Percentiles rank a stretch among this genome's conserved stretches.
phyloP scores from a whole-genome alignment of 2,888 invertebrate species.

The Ethmia dodecea region DNA sequence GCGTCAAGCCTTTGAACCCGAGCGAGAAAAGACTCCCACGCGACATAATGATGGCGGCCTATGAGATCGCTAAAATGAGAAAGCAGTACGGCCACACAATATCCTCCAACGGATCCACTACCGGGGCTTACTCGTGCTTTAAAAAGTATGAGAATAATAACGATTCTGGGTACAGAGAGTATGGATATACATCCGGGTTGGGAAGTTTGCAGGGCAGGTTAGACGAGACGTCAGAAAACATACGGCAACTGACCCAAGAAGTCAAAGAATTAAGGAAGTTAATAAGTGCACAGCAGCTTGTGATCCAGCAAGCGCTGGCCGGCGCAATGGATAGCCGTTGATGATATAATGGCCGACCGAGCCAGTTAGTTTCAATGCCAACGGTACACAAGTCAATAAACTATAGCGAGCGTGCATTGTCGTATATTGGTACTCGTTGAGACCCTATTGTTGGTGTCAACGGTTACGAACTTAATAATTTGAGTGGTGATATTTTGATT shows the following conservation, averaged over 20 bases:
- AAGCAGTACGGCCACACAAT: constrained; percentile 84
- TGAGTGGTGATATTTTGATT: constrained; percentile 47
- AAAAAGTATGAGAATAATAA: constrained; percentile 82
- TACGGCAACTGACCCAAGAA: constrained; percentile 82
- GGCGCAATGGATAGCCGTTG: constrained; percentile 62
- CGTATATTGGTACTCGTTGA: constrained; percentile 40
- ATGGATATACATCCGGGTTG: constrained; percentile 75
- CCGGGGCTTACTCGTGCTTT: constrained; percentile 80
- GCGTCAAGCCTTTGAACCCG: constrained; percentile 90
- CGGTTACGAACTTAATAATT: constrained; percentile 50
- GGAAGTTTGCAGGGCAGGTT: constrained; percentile 80
- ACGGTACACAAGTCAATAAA: constrained; percentile 69
- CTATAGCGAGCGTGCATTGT: constrained; percentile 50
- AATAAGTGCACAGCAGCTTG: constrained; percentile 70
- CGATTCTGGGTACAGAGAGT: constrained; percentile 68
- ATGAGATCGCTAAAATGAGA: constrained; percentile 80
- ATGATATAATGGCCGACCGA: constrained; percentile 60
- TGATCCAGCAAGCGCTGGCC: constrained; percentile 67
- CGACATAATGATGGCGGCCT: constrained; percentile 88
- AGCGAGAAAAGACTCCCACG: constrained; percentile 88
- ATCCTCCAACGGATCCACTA: constrained; percentile 80
- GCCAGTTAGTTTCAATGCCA: constrained; percentile 72
- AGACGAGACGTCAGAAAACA: constrained; percentile 82
- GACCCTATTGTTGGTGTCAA: constrained; percentile 35
- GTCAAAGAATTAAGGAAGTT: constrained; percentile 81